phyloP scores from a whole-genome alignment of 2,888 invertebrate species.

The Ophion ellenae region DNA sequence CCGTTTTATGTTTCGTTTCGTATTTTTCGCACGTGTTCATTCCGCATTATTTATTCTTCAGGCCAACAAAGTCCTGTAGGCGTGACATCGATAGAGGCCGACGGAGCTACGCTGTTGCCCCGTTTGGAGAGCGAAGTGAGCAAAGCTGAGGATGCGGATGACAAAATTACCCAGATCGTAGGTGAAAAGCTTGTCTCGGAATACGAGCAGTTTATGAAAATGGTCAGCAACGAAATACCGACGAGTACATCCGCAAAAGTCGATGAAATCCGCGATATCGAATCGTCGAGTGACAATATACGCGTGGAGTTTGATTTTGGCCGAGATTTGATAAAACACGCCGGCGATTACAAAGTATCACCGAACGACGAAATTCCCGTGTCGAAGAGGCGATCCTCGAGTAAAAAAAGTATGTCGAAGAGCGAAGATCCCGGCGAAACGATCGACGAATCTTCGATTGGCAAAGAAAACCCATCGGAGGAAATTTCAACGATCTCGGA shows the following conservation, averaged over 20 bases:
- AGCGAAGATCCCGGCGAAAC: not conserved
- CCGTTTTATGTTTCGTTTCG: not conserved
- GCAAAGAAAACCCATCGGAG: conserved; percentile 29
- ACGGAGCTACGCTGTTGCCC: conserved; percentile 37
- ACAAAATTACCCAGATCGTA: conserved; percentile 62
- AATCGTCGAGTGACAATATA: conserved; percentile 57
- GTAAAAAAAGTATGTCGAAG: conserved; percentile 23
- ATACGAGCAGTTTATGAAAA: conserved; percentile 87
- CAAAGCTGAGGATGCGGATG: conserved; percentile 22
- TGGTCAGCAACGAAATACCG: conserved; percentile 81
- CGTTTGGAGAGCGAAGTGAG: not conserved
- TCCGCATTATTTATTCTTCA: conserved; percentile 26
- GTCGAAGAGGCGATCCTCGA: conserved; percentile 27
- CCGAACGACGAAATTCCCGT: conserved; percentile 6
- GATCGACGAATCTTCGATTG: not conserved
- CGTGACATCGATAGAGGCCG: conserved; percentile 36
- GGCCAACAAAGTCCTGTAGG: conserved; percentile 45
- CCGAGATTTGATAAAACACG: conserved; percentile 36
- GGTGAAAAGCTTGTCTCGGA: conserved; percentile 84
- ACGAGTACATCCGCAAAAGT: conserved; percentile 11
- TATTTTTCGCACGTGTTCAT: not conserved
- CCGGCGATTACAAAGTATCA: conserved; percentile 18
- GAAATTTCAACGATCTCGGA: conserved; percentile 73
- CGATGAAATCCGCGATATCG: not conserved
- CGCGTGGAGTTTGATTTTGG: conserved; percentile 56